A percentile compares a stretch with the other conserved stretches of the same genome.
phyloP scores from a whole-genome alignment of 1,140 invertebrate genomes.

The Watersipora subatra region DNA sequence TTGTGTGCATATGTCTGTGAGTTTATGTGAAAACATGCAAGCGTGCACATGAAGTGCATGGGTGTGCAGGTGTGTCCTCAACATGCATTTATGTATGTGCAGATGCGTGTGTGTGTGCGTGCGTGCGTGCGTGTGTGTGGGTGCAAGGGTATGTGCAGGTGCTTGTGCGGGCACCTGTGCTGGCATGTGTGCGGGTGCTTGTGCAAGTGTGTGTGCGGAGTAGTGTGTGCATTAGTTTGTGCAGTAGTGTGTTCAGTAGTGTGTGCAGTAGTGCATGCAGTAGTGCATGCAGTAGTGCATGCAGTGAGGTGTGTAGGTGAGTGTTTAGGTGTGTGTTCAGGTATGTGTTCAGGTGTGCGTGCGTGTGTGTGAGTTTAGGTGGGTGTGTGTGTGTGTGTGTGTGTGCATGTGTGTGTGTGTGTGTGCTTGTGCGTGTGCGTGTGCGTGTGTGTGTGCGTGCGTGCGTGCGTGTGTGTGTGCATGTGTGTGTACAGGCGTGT shows the following conservation, averaged over 20 bases:
- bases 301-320: too few species aligned
- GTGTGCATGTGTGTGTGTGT: slow-evolving; percentile 9
- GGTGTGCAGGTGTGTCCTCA: slow-evolving; percentile 4
- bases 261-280: too few species aligned
- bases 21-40: neutral
- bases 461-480: neutral
- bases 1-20: neutral
- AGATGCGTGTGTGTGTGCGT: slow-evolving; percentile 7
- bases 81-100: slow-evolving; percentile 7
- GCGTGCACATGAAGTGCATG: neutral
- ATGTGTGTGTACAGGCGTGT: neutral
- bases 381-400: slow-evolving; percentile 9
- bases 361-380: slow-evolving; percentile 6
- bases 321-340: too few species aligned
- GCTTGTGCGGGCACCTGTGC: too few species aligned
- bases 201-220: neutral
- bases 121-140: slow-evolving; percentile 9
- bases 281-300: too few species aligned
- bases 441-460: slow-evolving; percentile 4
- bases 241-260: slow-evolving; percentile 6
- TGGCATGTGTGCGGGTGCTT: slow-evolving; percentile 10
- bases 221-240: slow-evolving; percentile 2
- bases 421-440: slow-evolving; percentile 4
- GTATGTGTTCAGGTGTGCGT: slow-evolving; percentile 6
- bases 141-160: too few species aligned